Percentiles rank a stretch among this genome's conserved stretches.
Evolutionary conservation across 2,888 invertebrate genomes (phyloP).

Genomic region (Atherix ibis): DNA sequence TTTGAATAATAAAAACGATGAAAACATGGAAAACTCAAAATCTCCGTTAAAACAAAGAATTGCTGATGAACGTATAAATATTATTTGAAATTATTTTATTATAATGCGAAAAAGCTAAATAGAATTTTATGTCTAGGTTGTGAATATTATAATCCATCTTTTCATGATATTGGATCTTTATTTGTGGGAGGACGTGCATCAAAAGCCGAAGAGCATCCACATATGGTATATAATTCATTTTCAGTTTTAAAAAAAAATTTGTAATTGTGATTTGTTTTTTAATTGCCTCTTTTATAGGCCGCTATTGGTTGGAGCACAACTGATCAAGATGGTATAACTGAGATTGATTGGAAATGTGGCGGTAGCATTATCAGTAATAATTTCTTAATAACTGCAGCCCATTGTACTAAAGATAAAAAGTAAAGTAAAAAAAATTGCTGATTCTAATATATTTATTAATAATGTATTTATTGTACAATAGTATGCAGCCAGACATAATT

Average conservation of each 20-base stretch:
- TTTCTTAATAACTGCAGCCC: slow-evolving; percentile 27
- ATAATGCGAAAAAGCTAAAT: too few species aligned
- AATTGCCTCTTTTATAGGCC: slow-evolving; percentile 8
- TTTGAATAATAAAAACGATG: too few species aligned
- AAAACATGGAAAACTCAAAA: neutral
- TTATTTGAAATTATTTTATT: too few species aligned
- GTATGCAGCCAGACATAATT: slow-evolving; percentile 12
- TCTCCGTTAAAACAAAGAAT: neutral
- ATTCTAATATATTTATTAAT: neutral
- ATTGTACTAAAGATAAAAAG: slow-evolving; percentile 23
- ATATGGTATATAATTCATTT: slow-evolving; percentile 2
- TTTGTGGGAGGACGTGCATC: neutral
- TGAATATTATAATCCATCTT: neutral
- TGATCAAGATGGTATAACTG: too few species aligned
- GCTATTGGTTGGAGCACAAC: slow-evolving; percentile 4
- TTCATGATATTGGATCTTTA: neutral
- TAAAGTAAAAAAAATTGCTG: slow-evolving; percentile 9
- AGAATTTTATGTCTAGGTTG: neutral
- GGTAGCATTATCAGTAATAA: slow-evolving; percentile 27
- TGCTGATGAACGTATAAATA: neutral
- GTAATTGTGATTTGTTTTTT: neutral
- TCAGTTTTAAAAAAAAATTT: neutral
- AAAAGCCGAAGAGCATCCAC: neutral
- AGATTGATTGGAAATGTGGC: slow-evolving; percentile 15
- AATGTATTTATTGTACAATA: slow-evolving; percentile 5